These are phyloP conservation scores for Piscicola geometra DNA, from an alignment of 2,888 invertebrate species.

Conservation along the genomic window DNA sequence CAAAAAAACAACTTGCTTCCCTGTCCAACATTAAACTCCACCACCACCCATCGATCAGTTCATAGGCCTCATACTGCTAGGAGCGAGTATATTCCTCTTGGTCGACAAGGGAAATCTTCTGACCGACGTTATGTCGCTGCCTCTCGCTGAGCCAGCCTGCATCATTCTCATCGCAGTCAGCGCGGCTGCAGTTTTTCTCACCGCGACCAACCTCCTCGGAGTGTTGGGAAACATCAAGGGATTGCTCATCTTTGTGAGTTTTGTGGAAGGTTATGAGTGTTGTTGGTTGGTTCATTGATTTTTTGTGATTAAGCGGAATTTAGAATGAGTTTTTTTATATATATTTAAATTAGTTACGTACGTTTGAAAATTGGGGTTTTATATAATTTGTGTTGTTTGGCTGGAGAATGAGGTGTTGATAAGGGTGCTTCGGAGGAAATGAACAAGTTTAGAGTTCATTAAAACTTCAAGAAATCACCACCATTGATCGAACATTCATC, in stretches of 20 bases:
- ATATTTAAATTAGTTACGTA: conserved; percentile 5
- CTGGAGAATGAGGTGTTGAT: too few relatives aligned
- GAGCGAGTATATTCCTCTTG: conserved; percentile 28
- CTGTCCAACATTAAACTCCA: not conserved
- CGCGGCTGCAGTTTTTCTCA: not conserved
- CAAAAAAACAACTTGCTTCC: not conserved
- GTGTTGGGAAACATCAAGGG: conserved; percentile 17
- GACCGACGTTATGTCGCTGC: conserved; percentile 23
- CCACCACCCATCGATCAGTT: not conserved
- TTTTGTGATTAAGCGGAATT: not conserved
- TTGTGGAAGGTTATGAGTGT: too few relatives aligned
- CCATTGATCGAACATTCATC: too few relatives aligned
- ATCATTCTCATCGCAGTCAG: conserved; percentile 23
- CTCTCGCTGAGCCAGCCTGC: conserved; percentile 25
- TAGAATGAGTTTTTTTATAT: too few relatives aligned
- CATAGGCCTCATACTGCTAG: conserved; percentile 24
- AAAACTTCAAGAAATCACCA: too few relatives aligned
- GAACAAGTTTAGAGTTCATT: too few relatives aligned
- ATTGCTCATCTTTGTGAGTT: conserved; percentile 16
- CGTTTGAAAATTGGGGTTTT: too few relatives aligned
- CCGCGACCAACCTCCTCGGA: conserved; percentile 8
- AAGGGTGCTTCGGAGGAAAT: too few relatives aligned
- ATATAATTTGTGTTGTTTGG: too few relatives aligned
- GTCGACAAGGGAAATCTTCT: conserved; percentile 30
- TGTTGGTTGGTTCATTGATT: not conserved